A percentile compares a stretch with the other conserved stretches of the same genome.
Evolutionary conservation across 2,888 invertebrate genomes (phyloP).

Genomic region (Papilio elwesi): DNA sequence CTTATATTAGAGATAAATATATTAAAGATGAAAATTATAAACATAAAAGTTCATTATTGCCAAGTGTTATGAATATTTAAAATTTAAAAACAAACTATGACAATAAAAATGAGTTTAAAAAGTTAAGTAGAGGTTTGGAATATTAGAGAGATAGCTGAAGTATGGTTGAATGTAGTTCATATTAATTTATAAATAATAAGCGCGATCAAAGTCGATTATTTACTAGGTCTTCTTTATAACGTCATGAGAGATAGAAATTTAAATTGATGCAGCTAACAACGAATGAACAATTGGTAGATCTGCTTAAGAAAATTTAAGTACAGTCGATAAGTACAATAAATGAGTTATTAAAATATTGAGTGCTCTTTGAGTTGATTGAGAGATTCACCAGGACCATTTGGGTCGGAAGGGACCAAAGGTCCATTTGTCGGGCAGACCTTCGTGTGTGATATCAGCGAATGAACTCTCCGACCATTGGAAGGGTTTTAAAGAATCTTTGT

Average conservation of each 20-base stretch:
- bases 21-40: background rate
- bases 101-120: background rate
- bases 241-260: background rate
- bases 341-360: slow-evolving; percentile 36
- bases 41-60: background rate
- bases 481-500: slow-evolving; percentile 74
- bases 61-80: background rate
- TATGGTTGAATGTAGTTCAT: slow-evolving; percentile 5
- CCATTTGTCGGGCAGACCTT: slow-evolving; percentile 90
- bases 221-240: slow-evolving; percentile 1
- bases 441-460: slow-evolving; percentile 85
- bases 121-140: slow-evolving; percentile 2
- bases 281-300: background rate
- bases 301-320: slow-evolving; percentile 24
- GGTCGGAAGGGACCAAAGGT: slow-evolving; percentile 86
- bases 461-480: slow-evolving; percentile 91
- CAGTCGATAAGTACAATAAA: slow-evolving; percentile 5
- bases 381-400: slow-evolving; percentile 85
- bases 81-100: background rate
- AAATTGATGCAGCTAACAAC: too few relatives aligned
- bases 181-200: background rate
- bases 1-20: background rate
- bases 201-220: background rate
- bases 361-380: slow-evolving; percentile 23
- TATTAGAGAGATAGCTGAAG: background rate